phyloP scores from a whole-genome alignment of 2,888 invertebrate genomes.

The Luperina testacea region DNA sequence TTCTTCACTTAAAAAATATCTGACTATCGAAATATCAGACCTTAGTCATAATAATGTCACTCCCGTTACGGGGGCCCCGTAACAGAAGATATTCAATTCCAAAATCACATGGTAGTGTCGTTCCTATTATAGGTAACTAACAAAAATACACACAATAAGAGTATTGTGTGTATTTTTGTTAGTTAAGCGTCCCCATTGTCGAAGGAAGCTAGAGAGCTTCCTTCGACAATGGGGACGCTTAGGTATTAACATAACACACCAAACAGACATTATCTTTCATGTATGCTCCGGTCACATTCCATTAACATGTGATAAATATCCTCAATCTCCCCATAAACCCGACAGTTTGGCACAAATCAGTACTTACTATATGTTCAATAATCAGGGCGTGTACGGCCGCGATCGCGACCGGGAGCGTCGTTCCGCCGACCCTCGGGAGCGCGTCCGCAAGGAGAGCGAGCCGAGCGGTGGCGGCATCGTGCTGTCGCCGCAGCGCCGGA shows the following conservation, averaged over 20 bases:
- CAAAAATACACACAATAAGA: background rate
- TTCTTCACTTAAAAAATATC: too few relatives aligned
- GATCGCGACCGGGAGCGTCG: slow-evolving; percentile 85
- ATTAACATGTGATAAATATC: background rate
- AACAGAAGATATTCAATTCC: background rate
- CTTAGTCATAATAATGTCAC: background rate
- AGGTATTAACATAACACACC: background rate
- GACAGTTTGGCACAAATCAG: background rate
- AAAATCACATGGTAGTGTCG: background rate
- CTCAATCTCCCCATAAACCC: background rate
- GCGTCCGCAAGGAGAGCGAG: slow-evolving; percentile 95
- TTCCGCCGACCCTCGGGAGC: slow-evolving; percentile 93
- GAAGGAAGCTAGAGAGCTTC: too few relatives aligned
- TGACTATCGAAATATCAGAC: too few relatives aligned
- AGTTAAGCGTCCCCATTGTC: too few relatives aligned
- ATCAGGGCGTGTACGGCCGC: slow-evolving; percentile 79
- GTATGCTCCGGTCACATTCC: background rate
- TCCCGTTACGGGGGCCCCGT: background rate
- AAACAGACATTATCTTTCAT: background rate
- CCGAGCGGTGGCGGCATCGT: slow-evolving; percentile 91
- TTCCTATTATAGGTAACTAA: background rate
- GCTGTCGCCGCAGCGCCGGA: slow-evolving; percentile 95
- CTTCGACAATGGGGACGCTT: background rate
- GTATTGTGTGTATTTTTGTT: background rate
- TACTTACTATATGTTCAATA: background rate